These are phyloP conservation scores for Hirundo rustica DNA, from an alignment of 2,797 vertebrate species.

Conservation along the genomic window DNA sequence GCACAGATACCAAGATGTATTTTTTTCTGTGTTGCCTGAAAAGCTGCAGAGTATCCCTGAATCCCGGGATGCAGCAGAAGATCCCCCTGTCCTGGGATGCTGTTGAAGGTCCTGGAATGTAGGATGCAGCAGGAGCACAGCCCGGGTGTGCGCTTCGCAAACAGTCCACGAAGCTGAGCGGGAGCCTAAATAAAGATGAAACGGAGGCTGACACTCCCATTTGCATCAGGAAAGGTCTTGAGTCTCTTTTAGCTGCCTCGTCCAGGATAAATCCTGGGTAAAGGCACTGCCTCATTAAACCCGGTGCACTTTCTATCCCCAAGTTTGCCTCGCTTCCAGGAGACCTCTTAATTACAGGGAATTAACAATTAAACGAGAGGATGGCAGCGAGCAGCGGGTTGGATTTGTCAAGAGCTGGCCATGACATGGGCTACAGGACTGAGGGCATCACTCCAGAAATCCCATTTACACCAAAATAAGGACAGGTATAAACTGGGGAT, in stretches of 20 bases:
- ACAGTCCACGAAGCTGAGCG: not conserved
- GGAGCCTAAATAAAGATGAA: not conserved
- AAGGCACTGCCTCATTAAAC: not conserved
- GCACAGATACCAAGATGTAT: not conserved
- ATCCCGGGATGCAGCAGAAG: not conserved
- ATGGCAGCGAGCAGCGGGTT: not conserved
- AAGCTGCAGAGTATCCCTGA: not conserved
- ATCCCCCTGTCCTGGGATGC: not conserved
- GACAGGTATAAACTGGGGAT: rapidly evolving
- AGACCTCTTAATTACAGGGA: not conserved
- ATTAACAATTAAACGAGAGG: constrained; percentile 3
- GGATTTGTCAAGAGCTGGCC: not conserved
- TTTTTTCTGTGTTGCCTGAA: not conserved
- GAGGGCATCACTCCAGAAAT: rapidly evolving
- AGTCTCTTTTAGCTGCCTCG: not conserved
- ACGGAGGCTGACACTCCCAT: not conserved
- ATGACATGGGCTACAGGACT: rapidly evolving
- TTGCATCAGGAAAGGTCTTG: not conserved
- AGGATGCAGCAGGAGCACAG: not conserved
- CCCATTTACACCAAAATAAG: not conserved
- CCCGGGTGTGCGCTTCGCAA: not conserved
- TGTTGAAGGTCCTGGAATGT: not conserved
- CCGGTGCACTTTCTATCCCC: not conserved
- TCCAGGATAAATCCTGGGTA: not conserved
- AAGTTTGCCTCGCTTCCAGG: not conserved